These are phyloP conservation scores for Eumerus sabulonum DNA, from an alignment of 2,888 invertebrate species.

Conservation along the genomic window DNA sequence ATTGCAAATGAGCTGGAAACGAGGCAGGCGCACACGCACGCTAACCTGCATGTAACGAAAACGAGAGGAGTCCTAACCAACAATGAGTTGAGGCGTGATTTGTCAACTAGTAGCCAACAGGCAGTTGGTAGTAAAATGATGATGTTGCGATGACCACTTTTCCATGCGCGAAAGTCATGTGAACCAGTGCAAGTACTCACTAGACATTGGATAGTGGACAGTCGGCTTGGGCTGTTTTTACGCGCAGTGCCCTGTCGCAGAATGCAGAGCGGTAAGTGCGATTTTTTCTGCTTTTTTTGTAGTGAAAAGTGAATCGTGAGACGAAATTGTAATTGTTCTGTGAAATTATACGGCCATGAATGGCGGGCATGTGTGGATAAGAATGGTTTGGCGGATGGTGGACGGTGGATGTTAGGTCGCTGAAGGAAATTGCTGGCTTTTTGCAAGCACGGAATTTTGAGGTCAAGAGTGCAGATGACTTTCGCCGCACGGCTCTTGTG, in stretches of 20 bases:
- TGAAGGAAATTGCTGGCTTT: conserved; percentile 8
- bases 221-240: no score
- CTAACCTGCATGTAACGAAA: conserved; percentile 38
- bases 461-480: conserved; percentile 57
- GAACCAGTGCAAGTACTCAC: conserved; percentile 26
- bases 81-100: conserved; percentile 2
- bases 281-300: conserved; percentile 34
- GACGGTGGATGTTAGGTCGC: no score
- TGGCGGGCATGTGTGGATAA: background rate
- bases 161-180: conserved; percentile 60
- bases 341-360: no score
- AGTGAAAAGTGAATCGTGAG: conserved; percentile 61
- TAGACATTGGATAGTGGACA: conserved; percentile 17
- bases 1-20: background rate
- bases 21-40: conserved; percentile 10
- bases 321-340: conserved; percentile 45
- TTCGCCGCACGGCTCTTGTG: no score
- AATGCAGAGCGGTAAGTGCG: conserved; percentile 59
- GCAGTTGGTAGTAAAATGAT: conserved; percentile 59
- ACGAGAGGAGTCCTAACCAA: conserved; percentile 39
- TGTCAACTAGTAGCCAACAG: conserved; percentile 22
- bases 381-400: conserved; percentile 19
- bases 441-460: conserved; percentile 35
- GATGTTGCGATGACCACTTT: conserved; percentile 56
- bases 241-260: conserved; percentile 29